phyloP scores from a whole-genome alignment of 2,113 vertebrate genomes.

The Dicaeum eximium region DNA sequence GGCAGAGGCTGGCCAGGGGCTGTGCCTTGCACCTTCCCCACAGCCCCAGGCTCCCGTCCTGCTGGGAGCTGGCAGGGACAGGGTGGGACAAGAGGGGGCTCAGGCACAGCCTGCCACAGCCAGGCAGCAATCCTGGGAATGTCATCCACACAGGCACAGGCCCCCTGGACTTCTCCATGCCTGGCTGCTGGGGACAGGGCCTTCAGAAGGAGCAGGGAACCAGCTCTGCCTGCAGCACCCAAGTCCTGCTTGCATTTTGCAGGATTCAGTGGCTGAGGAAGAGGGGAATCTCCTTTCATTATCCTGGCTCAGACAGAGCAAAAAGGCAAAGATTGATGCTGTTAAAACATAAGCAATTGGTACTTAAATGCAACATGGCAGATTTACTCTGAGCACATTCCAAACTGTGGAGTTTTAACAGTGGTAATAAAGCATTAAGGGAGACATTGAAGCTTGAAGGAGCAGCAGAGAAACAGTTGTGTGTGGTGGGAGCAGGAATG shows the following conservation, averaged over 20 bases:
- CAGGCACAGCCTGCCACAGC: rapidly evolving
- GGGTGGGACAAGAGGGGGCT: not conserved
- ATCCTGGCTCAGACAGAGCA: not conserved
- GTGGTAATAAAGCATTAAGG: constrained; percentile 42
- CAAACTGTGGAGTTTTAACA: constrained; percentile 7
- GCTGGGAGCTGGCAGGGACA: not conserved
- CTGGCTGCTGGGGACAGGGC: not conserved
- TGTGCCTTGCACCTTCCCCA: not conserved
- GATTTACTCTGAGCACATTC: constrained; percentile 31
- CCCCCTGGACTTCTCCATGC: not conserved
- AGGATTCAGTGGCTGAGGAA: not conserved
- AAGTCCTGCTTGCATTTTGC: not conserved
- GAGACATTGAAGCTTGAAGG: constrained; percentile 31
- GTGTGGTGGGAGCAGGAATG: not conserved
- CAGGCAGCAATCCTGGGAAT: not conserved
- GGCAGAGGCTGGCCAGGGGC: not conserved
- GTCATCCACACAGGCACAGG: not conserved
- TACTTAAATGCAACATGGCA: constrained; percentile 17
- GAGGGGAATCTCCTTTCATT: not conserved
- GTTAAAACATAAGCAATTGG: constrained; percentile 12
- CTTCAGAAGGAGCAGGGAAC: not conserved
- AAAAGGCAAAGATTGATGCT: constrained; percentile 50
- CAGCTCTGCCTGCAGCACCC: not conserved
- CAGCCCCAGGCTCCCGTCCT: not conserved
- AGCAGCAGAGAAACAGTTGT: constrained; percentile 6